Evolutionary conservation across 2,888 invertebrate genomes (phyloP), one percentile per base, ranked within the genome.

Genomic region (Monochamus alternatus): DNA sequence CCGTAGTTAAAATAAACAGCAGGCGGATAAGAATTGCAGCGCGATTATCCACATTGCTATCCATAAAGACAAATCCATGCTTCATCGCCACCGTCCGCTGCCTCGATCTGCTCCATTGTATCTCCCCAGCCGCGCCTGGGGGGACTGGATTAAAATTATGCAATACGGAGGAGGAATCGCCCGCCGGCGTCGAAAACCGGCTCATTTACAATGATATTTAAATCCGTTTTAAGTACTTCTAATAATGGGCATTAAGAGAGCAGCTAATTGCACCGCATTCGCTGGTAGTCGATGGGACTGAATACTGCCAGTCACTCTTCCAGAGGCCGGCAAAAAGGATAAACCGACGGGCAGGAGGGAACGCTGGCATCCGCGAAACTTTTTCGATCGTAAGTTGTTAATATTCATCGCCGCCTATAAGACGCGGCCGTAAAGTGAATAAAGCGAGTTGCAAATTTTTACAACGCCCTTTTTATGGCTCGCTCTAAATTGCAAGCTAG

Each of bases 211-310:
- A 14, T 68, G 68, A 59, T 68, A 68, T 60, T 69, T 47, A 60
- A 62, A 60, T 69, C 60, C 60, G 51, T 44, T 69, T 60, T 69
- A 69, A 62, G 69, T 69, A 44, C 55, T 68, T 38, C 58, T 58
- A 69, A 69, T 69, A 60, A 69, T 69, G 69, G 60, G 60, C 31
- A 43, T 69, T 69, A 69, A 62, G 22, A 58, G 22, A 30, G 51
- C 43, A 38, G 68, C 59, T 68, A 68, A 68, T 68, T 68, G 38
- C 58, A 22, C 59, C 44, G 68, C 38, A 59, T 69, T 60, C 60
- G 60, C 30, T 47, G n/a, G 60, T n/a, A 60, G 12, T 62, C 44
- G 44, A 60, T 69, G 69, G 14, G 47, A 32, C 47, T 59, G 47
- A 60, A 69, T 55, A 55, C 14, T 52, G 38, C 44, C 47, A 52